These are phyloP conservation scores for Argynnis bischoffii DNA, from an alignment of 2,888 invertebrate species.

Conservation along the genomic window DNA sequence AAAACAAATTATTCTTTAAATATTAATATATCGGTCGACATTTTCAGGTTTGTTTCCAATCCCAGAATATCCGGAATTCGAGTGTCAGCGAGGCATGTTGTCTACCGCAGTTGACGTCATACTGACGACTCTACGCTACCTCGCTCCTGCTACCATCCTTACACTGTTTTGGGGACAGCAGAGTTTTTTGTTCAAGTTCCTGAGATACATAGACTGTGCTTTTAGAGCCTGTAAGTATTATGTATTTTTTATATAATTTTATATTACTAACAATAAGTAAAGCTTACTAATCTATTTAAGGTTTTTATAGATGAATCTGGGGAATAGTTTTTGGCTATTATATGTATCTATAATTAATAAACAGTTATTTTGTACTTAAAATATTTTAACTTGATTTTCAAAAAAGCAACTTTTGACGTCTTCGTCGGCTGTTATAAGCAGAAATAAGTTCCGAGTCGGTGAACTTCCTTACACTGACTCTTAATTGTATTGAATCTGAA, in stretches of 20 bases:
- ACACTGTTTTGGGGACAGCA: constrained; percentile 81
- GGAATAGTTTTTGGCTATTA: too few relatives aligned
- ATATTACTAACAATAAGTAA: neutral
- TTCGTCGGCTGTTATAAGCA: too few relatives aligned
- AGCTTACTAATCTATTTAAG: neutral
- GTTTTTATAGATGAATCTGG: constrained; percentile 6
- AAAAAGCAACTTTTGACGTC: too few relatives aligned
- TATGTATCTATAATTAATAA: too few relatives aligned
- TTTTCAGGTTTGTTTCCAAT: constrained; percentile 75
- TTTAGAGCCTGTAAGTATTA: constrained; percentile 78
- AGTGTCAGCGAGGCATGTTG: constrained; percentile 75
- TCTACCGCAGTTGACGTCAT: constrained; percentile 70
- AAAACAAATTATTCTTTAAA: too few relatives aligned
- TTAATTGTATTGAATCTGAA: too few relatives aligned
- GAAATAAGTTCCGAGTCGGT: too few relatives aligned
- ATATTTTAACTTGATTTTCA: too few relatives aligned
- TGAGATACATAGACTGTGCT: constrained; percentile 79
- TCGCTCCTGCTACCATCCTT: constrained; percentile 81
- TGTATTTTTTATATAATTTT: neutral
- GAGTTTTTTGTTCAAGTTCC: constrained; percentile 76
- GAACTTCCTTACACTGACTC: too few relatives aligned
- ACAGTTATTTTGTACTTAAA: too few relatives aligned
- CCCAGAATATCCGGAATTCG: constrained; percentile 74
- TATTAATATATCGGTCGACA: constrained; percentile 3
- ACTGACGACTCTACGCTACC: constrained; percentile 78